A percentile compares a stretch with the other conserved stretches of the same genome.
These are phyloP conservation scores for Creontiades dilutus DNA, from an alignment of 2,888 invertebrate species.

Conservation along the genomic window DNA sequence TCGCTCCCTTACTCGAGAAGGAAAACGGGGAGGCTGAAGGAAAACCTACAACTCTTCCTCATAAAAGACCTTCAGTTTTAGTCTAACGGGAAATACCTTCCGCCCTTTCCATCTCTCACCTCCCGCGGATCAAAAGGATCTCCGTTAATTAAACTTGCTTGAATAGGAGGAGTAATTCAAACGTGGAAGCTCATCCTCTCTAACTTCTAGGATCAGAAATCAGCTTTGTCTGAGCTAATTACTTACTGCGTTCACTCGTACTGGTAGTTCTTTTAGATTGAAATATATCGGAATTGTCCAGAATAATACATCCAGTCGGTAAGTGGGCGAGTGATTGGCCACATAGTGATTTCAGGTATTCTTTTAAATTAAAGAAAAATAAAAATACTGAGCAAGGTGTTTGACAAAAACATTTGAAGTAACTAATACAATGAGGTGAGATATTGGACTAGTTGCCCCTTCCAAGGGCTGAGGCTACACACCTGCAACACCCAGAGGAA, in stretches of 20 bases:
- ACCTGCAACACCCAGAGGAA: too few species aligned
- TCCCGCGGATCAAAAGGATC: conserved; percentile 17
- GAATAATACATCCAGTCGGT: background rate
- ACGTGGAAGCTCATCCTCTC: background rate
- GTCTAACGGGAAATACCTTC: conserved; percentile 14
- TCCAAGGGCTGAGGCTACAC: too few species aligned
- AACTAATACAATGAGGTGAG: too few species aligned
- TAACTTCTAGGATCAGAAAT: conserved; percentile 11
- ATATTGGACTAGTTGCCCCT: too few species aligned
- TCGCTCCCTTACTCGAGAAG: background rate
- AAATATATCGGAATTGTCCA: background rate
- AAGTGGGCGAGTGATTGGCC: too few species aligned
- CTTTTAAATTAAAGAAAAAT: too few species aligned
- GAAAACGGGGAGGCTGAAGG: background rate
- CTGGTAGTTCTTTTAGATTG: background rate
- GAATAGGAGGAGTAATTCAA: background rate
- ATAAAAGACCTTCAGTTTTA: conserved; percentile 26
- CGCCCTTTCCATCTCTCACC: conserved; percentile 2
- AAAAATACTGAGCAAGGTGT: too few species aligned
- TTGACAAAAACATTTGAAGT: too few species aligned
- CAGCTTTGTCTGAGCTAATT: conserved; percentile 4
- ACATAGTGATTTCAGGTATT: too few species aligned
- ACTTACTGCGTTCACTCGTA: background rate
- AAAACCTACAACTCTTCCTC: background rate
- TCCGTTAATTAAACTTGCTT: conserved; percentile 27